These are phyloP conservation scores for Rhinatrema bivittatum DNA, from an alignment of 2,797 vertebrate species.

Conservation along the genomic window DNA sequence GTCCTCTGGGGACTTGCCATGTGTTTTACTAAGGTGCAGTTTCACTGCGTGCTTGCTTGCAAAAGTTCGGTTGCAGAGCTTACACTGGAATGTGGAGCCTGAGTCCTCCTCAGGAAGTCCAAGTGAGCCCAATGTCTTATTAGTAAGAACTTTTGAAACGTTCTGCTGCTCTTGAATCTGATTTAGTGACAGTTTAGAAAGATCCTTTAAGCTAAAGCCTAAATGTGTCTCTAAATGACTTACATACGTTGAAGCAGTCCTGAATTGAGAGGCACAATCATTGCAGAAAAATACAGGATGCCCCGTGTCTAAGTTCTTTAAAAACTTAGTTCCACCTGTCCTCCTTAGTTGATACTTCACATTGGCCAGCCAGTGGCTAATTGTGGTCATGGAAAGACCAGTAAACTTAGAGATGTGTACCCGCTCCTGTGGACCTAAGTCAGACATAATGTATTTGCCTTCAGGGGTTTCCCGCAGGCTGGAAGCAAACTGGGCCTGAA, in stretches of 20 bases:
- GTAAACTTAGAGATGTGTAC: slow-evolving; percentile 98
- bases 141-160: slow-evolving; percentile 77
- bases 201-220: slow-evolving; percentile 94
- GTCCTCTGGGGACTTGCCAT: slow-evolving; percentile 96
- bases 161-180: slow-evolving; percentile 88
- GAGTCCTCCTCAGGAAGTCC: slow-evolving; percentile 81
- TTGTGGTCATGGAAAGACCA: slow-evolving; percentile 98
- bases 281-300: slow-evolving; percentile 97
- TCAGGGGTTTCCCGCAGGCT: slow-evolving; percentile 88
- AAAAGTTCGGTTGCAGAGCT: slow-evolving; percentile 96
- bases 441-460: slow-evolving; percentile 87
- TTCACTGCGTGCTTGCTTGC: slow-evolving; percentile 97
- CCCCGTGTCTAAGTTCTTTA: slow-evolving; percentile 95
- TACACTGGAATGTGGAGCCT: slow-evolving; percentile 89
- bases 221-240: slow-evolving; percentile 94
- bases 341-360: slow-evolving; percentile 97
- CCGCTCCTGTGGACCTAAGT: slow-evolving; percentile 92
- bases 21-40: slow-evolving; percentile 98
- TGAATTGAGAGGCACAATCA: slow-evolving; percentile 97
- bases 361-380: slow-evolving; percentile 99
- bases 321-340: slow-evolving; percentile 97
- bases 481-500: slow-evolving; percentile 94
- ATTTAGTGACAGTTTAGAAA: slow-evolving; percentile 88
- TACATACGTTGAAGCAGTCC: slow-evolving; percentile 93
- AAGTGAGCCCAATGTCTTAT: slow-evolving; percentile 75